Evolutionary conservation across 1,140 invertebrate genomes (phyloP).

Genomic region (Melipona quadrifasciata): DNA sequence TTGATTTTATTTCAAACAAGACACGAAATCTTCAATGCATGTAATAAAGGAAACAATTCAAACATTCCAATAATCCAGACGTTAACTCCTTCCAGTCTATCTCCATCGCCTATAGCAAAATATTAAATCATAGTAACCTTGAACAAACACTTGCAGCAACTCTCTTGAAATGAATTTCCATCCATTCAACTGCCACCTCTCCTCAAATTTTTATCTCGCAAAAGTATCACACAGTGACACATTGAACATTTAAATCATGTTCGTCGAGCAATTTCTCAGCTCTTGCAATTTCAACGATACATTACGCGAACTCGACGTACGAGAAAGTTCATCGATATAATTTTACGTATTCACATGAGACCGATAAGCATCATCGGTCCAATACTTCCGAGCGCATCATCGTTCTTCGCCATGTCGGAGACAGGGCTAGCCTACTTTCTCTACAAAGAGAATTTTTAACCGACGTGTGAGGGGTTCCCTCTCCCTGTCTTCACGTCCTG

Average conservation of each 20-base stretch:
- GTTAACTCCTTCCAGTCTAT: background rate
- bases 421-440: slow-evolving; percentile 79
- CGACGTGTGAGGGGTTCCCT: slow-evolving; percentile 67
- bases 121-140: background rate
- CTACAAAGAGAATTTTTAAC: slow-evolving; percentile 77
- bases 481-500: slow-evolving; percentile 31
- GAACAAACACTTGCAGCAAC: background rate
- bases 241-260: too few relatives aligned
- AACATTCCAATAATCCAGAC: background rate
- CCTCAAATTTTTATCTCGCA: too few relatives aligned
- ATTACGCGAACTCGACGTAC: background rate
- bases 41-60: background rate
- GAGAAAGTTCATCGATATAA: background rate
- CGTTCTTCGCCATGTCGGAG: slow-evolving; percentile 54
- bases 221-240: too few relatives aligned
- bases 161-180: background rate
- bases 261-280: background rate
- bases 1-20: too few relatives aligned
- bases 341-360: background rate
- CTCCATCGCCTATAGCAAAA: background rate
- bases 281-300: background rate
- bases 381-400: slow-evolving; percentile 53
- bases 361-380: slow-evolving; percentile 34
- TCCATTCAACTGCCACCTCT: too few relatives aligned
- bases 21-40: too few relatives aligned